Conservation (phyloP, 2,888 invertebrate genomes). For the Idaea biselata region DNA sequence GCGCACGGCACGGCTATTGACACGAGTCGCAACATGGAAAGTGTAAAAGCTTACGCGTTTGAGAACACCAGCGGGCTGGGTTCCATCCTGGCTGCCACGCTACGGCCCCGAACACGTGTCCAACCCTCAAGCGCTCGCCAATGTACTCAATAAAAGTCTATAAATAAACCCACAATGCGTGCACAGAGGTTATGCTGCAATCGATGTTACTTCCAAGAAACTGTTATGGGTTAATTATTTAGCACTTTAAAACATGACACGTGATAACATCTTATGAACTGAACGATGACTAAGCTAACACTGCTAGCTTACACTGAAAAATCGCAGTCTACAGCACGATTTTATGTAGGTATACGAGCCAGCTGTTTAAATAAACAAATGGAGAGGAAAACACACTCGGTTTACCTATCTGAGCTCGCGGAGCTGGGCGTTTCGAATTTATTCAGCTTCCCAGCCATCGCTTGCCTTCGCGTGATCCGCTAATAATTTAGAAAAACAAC, state of each 20-base stretch:
- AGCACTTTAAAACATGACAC: conserved; percentile 53
- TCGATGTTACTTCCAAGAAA: conserved; percentile 40
- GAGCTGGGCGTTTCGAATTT: conserved; percentile 93
- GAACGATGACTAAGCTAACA: conserved; percentile 54
- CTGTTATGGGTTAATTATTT: conserved; percentile 33
- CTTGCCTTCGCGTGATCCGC: conserved; percentile 40
- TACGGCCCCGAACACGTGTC: conserved; percentile 59
- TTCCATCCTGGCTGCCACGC: conserved; percentile 39
- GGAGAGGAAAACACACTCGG: conserved; percentile 56
- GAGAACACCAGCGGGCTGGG: conserved; percentile 59
- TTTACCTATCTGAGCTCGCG: conserved; percentile 94
- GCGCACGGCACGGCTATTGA: conserved; percentile 42
- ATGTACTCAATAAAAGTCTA: conserved; percentile 72
- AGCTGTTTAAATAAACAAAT: conserved; percentile 74
- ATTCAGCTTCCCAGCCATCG: conserved; percentile 78
- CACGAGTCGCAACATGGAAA: conserved; percentile 43
- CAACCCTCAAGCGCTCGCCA: conserved; percentile 59
- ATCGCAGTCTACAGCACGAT: conserved; percentile 37
- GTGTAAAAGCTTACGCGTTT: conserved; percentile 63
- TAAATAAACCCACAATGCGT: conserved; percentile 72
- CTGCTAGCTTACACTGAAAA: conserved; percentile 34
- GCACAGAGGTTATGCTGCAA: conserved; percentile 67
- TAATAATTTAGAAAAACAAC: conserved; percentile 34
- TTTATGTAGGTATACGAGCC: conserved; percentile 58
- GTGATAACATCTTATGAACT: conserved; percentile 42